Base-by-base conservation (phyloP, 2,797 vertebrate genomes). In the Xiphorhynchus erythropygius region DNA sequence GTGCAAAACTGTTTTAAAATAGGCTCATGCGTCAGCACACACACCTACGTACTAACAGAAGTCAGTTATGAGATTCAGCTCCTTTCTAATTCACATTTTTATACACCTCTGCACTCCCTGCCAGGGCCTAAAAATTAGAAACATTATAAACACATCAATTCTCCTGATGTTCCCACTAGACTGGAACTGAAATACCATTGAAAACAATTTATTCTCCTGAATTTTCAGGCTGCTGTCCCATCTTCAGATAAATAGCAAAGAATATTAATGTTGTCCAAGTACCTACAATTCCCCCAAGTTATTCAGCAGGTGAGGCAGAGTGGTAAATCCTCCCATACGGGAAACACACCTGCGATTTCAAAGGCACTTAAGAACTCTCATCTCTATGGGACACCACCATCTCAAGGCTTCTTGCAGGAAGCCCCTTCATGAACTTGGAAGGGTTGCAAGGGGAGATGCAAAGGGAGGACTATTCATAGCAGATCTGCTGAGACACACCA, bases 1-100 rank as follows among this genome's bases (percentile, higher is more conserved):
- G 42, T 7, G 8, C 22, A 86, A 57, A 94, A 69, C 8, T 56
- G 52, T 84, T 96, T 90, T 90, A 96, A 89, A 96, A 96, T 57
- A 89, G 84, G 77, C 42, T 59, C 44, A 59, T 89, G 91, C 85
- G 71, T 94, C 91, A 96, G 76, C 35, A n/a, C 46, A 75, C 53
- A 75, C 70, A 80, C 64, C 88, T 93, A 91, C 18, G 0, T 57
- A 59, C 30, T 41, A 71, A 83, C 37, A 37, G 27, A 86, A 57
- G 42, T 59, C 56, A 85, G 63, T 30, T 78, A 49, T 79, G 70
- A 93, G 63, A 53, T 79, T 90, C 60, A 88, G 37, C 35, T 85
- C 57, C 57, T 64, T 84, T 87, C 62, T 81, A 86, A 75, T 49
- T 83, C 82, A 91, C 32, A 46, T 60, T 75, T 95, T 92, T 62